These are phyloP conservation scores for Mesoclemmys tuberculata DNA, from an alignment of 2,113 vertebrate genomes.

Conservation along the genomic window DNA sequence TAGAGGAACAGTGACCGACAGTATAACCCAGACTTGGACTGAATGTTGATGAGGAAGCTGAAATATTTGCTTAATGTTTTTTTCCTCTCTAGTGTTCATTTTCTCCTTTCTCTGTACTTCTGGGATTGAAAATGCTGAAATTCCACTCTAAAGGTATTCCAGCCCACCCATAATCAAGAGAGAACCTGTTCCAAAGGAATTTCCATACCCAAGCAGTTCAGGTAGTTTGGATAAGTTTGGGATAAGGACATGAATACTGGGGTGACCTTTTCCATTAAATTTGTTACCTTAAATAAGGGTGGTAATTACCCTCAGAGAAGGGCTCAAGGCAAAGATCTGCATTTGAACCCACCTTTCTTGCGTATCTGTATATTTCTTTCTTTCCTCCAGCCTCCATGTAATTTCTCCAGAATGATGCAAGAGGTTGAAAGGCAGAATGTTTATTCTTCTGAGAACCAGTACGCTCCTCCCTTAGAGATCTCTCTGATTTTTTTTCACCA, in stretches of 20 bases:
- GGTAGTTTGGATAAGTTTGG: neutral
- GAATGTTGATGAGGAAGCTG: neutral
- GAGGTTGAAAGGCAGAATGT: neutral
- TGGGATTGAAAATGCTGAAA: neutral
- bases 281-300: neutral
- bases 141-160: neutral
- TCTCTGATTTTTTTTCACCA: neutral
- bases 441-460: neutral
- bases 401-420: neutral
- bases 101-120: neutral
- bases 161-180: neutral
- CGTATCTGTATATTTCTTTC: neutral
- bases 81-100: neutral
- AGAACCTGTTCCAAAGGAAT: neutral
- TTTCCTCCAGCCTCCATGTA: neutral
- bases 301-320: neutral
- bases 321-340: neutral
- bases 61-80: neutral
- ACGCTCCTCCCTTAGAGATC: neutral
- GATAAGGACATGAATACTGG: fast-evolving
- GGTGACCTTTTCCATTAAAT: neutral
- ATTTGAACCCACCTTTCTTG: neutral
- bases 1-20: neutral
- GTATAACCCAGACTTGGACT: neutral
- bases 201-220: neutral